Evolutionary conservation across 1,140 invertebrate genomes (phyloP).

Genomic region (Lysiphlebus fabarum): DNA sequence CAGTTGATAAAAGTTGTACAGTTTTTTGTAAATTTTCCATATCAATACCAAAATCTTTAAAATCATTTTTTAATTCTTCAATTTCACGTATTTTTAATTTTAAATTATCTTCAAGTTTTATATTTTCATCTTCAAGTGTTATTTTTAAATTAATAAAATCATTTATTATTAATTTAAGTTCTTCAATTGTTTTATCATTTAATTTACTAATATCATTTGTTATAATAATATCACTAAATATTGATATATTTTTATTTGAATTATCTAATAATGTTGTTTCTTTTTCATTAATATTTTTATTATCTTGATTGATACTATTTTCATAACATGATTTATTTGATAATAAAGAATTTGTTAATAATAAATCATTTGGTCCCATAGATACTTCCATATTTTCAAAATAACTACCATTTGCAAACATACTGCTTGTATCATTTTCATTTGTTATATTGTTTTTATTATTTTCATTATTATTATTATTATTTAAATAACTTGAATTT

Average conservation of each 20-base stretch:
- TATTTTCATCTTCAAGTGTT: slow-evolving; percentile 36
- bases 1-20: slow-evolving; percentile 37
- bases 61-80: slow-evolving; percentile 39
- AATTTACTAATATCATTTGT: slow-evolving; percentile 17
- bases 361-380: background rate
- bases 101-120: slow-evolving; percentile 32
- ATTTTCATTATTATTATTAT: too few relatives aligned
- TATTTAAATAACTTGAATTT: background rate
- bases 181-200: slow-evolving; percentile 17
- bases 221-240: background rate
- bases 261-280: too few relatives aligned
- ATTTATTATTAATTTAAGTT: slow-evolving; percentile 17
- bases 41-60: slow-evolving; percentile 37
- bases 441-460: too few relatives aligned
- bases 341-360: background rate
- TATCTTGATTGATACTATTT: background rate
- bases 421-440: slow-evolving; percentile 35
- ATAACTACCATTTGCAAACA: slow-evolving; percentile 38
- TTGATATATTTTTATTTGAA: too few relatives aligned
- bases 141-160: slow-evolving; percentile 29
- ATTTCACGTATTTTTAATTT: slow-evolving; percentile 35
- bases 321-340: slow-evolving; percentile 5
- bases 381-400: slow-evolving; percentile 36
- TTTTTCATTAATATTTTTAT: too few relatives aligned
- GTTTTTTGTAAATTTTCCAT: slow-evolving; percentile 40